A percentile compares a stretch with the other conserved stretches of the same genome.
Evolutionary conservation across 2,797 vertebrate genomes (phyloP).

Genomic region (Chrysocyon brachyurus): DNA sequence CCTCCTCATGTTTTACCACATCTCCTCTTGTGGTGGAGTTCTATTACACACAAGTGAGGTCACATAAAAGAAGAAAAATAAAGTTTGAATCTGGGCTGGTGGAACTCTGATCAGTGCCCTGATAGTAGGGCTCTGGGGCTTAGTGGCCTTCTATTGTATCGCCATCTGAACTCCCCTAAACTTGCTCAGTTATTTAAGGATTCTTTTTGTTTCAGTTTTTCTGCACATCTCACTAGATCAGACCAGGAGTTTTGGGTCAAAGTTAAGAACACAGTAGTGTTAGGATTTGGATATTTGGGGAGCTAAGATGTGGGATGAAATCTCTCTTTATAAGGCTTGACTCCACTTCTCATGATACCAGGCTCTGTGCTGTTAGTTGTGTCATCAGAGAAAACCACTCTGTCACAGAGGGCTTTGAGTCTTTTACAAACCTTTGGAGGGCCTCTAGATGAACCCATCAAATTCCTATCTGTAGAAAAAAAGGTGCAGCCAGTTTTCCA

Average conservation of each 20-base stretch:
- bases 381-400: not conserved
- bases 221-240: not conserved
- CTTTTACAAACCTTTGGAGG: not conserved
- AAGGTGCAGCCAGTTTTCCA: not conserved
- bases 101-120: not conserved
- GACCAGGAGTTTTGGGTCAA: not conserved
- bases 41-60: not conserved
- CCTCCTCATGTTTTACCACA: not conserved
- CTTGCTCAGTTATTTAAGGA: not conserved
- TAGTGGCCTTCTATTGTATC: not conserved
- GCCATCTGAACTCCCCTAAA: not conserved
- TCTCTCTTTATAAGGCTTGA: not conserved
- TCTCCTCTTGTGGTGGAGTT: not conserved
- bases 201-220: conserved; percentile 1
- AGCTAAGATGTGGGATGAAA: not conserved
- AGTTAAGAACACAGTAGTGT: not conserved
- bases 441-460: not conserved
- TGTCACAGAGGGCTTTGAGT: not conserved
- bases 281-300: not conserved
- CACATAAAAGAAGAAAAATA: conserved; percentile 1
- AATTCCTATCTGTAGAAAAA: not conserved
- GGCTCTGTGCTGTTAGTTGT: not conserved
- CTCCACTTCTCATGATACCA: not conserved
- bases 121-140: not conserved
- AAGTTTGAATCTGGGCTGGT: not conserved